phyloP scores from a whole-genome alignment of 2,113 vertebrate genomes.

The Malurus cyaneus region DNA sequence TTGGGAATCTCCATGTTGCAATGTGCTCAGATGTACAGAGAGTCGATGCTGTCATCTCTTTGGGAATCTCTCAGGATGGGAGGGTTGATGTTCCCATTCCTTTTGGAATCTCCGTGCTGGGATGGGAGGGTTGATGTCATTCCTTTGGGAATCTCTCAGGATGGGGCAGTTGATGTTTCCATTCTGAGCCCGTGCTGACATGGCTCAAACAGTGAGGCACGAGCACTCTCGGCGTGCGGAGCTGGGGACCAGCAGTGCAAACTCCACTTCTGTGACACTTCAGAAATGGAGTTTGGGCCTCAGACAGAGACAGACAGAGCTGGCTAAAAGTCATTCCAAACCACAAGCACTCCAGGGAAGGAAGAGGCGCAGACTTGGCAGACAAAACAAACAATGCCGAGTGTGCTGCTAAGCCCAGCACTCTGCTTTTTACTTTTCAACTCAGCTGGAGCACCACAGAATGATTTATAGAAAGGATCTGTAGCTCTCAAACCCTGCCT shows the following conservation, averaged over 20 bases:
- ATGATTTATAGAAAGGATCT: constrained; percentile 9
- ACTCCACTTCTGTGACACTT: background rate
- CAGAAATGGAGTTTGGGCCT: background rate
- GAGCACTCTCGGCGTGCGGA: background rate
- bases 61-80: too few species aligned
- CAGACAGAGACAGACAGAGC: background rate
- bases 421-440: constrained; percentile 17
- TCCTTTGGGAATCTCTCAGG: background rate
- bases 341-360: background rate
- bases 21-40: too few species aligned
- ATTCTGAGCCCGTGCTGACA: constrained; percentile 12
- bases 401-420: background rate
- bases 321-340: background rate
- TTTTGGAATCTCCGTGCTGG: background rate
- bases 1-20: too few species aligned
- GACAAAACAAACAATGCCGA: constrained; percentile 10
- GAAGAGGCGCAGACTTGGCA: background rate
- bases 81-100: too few species aligned
- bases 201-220: background rate
- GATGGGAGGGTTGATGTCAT: too few species aligned
- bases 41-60: too few species aligned
- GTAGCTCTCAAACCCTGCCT: background rate
- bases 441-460: background rate
- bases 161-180: background rate
- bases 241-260: background rate